Percentiles rank a stretch among this genome's conserved stretches.
Evolutionary conservation across 2,888 invertebrate species (phyloP).

Genomic region (Pollenia amentaria): DNA sequence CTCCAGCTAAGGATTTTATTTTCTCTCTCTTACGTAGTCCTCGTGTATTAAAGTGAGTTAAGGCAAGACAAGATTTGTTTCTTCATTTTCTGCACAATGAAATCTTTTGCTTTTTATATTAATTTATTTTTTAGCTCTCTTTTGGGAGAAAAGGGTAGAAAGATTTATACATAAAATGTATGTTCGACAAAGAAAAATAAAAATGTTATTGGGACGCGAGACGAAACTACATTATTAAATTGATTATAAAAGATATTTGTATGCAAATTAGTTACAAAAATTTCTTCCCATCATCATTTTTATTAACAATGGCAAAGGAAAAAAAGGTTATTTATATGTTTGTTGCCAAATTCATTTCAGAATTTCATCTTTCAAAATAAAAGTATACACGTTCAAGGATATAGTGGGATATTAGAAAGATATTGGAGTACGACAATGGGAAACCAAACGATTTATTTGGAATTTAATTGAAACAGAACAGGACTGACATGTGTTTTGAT

Average conservation of each 20-base stretch:
- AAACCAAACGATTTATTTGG: constrained; percentile 42
- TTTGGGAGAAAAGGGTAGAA: constrained; percentile 43
- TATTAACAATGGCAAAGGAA: constrained; percentile 40
- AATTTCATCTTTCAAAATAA: constrained; percentile 54
- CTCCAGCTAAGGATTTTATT: background rate
- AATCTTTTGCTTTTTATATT: constrained; percentile 43
- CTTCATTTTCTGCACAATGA: constrained; percentile 59
- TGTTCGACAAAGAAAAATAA: constrained; percentile 27
- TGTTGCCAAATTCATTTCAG: constrained; percentile 61
- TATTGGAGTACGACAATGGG: constrained; percentile 28
- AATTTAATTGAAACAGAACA: background rate
- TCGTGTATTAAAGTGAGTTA: background rate
- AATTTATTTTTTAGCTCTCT: constrained; percentile 25
- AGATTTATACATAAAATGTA: constrained; percentile 37
- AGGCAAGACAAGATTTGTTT: constrained; percentile 59
- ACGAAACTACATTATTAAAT: constrained; percentile 73
- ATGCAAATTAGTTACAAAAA: constrained; percentile 75
- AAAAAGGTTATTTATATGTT: constrained; percentile 68
- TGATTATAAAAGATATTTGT: constrained; percentile 76
- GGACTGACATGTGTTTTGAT: too few relatives aligned
- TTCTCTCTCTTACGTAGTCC: background rate
- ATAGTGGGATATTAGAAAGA: constrained; percentile 24
- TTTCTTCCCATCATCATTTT: constrained; percentile 58
- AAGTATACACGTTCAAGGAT: constrained; percentile 33
- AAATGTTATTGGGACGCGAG: constrained; percentile 47